phyloP scores from a whole-genome alignment of 2,113 vertebrate species.

The Hypanus sabinus region DNA sequence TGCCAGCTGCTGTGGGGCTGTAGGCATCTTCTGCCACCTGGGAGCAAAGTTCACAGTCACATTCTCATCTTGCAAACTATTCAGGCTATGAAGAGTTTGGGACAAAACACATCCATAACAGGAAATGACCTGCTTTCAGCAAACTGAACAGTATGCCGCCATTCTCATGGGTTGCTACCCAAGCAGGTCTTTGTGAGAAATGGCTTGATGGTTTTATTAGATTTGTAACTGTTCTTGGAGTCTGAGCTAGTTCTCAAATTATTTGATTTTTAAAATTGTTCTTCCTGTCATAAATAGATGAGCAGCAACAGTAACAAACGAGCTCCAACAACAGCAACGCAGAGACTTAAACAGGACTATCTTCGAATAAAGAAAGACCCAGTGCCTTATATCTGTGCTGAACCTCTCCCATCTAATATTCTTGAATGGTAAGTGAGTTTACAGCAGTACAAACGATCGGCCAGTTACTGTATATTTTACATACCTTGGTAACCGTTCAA shows the following conservation, averaged over 20 bases:
- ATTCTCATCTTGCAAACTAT: too few relatives aligned
- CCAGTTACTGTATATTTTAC: neutral
- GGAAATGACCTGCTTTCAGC: too few relatives aligned
- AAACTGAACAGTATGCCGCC: too few relatives aligned
- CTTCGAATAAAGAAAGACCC: conserved; percentile 97
- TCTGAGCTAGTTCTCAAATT: neutral
- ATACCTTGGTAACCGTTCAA: neutral
- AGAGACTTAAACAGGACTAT: conserved; percentile 95
- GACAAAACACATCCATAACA: too few relatives aligned
- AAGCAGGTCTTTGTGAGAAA: too few relatives aligned
- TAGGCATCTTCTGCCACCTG: too few relatives aligned
- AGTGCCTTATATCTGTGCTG: conserved; percentile 96
- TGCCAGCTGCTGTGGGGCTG: too few relatives aligned
- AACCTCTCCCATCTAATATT: conserved; percentile 93
- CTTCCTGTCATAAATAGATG: conserved; percentile 41
- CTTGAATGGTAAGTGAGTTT: conserved; percentile 76
- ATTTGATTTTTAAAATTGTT: neutral
- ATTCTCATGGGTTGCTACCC: too few relatives aligned
- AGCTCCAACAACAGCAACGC: conserved; percentile 91
- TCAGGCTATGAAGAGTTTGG: too few relatives aligned
- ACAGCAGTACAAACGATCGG: neutral
- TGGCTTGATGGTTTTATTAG: too few relatives aligned
- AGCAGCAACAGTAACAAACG: conserved; percentile 87
- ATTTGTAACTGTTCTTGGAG: neutral
- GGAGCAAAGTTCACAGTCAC: too few relatives aligned